Percentiles rank a stretch among this genome's conserved stretches.
Evolutionary conservation across 2,113 vertebrate species (phyloP).

Genomic region (Heliornis fulica): DNA sequence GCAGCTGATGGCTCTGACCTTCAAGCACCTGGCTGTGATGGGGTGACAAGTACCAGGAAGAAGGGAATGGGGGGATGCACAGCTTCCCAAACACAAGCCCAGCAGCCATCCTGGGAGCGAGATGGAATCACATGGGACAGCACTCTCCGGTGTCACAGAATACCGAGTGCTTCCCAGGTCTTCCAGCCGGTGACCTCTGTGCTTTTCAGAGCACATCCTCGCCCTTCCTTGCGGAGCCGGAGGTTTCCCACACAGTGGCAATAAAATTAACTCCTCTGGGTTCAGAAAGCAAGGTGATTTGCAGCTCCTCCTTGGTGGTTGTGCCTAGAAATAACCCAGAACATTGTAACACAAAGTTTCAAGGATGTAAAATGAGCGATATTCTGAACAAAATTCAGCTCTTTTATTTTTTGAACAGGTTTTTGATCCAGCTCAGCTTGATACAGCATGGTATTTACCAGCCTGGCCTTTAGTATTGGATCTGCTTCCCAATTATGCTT

Average conservation of each 20-base stretch:
- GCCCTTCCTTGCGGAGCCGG: not conserved
- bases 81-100: not conserved
- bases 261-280: not conserved
- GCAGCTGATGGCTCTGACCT: not conserved
- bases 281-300: not conserved
- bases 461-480: slow-evolving; percentile 50
- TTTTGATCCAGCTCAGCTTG: slow-evolving; percentile 40
- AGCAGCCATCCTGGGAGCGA: not conserved
- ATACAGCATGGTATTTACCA: slow-evolving; percentile 32
- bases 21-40: not conserved
- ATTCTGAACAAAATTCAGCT: not conserved
- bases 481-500: slow-evolving; percentile 57
- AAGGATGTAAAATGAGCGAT: not conserved
- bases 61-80: not conserved
- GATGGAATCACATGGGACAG: not conserved
- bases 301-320: not conserved
- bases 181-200: not conserved
- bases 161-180: accelerated
- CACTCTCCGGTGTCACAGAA: not conserved
- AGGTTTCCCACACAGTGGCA: not conserved
- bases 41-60: not conserved
- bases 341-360: not conserved
- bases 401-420: slow-evolving; percentile 2
- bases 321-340: slow-evolving; percentile 10
- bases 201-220: accelerated